phyloP scores from a whole-genome alignment of 2,113 vertebrate genomes.

The Apteryx owenii region DNA sequence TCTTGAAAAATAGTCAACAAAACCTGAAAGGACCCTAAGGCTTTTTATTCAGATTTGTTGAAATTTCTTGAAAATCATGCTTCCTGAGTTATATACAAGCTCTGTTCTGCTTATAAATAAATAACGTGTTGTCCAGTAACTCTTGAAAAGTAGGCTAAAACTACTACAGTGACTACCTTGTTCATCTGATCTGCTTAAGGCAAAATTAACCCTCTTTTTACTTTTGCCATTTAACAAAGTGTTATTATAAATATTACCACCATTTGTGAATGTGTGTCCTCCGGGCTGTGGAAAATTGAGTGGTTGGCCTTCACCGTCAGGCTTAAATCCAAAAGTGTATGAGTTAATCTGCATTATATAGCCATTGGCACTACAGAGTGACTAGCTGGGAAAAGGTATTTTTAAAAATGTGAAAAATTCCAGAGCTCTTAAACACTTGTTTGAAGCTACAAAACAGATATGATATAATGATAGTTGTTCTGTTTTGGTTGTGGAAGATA shows the following conservation, averaged over 20 bases:
- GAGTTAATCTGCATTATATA: neutral
- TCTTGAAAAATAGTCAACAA: constrained; percentile 14
- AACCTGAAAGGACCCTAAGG: neutral
- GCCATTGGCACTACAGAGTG: neutral
- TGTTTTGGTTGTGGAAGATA: neutral
- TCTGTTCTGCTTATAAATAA: neutral
- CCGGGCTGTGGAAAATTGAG: neutral
- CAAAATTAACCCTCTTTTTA: neutral
- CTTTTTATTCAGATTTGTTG: neutral
- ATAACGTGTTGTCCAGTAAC: neutral
- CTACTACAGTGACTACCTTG: neutral
- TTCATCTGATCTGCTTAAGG: neutral
- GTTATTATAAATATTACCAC: neutral
- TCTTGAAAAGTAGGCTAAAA: neutral
- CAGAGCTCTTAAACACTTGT: neutral
- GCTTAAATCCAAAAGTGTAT: neutral
- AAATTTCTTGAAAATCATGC: constrained; percentile 30
- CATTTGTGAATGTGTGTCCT: neutral
- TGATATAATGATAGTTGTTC: neutral
- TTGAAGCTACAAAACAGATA: constrained; percentile 7
- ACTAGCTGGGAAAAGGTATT: neutral
- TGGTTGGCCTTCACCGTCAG: neutral
- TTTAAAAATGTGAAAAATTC: neutral
- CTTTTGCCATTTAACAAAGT: neutral
- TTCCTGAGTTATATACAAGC: neutral